These are phyloP conservation scores for Crotalus tigris DNA, from an alignment of 2,113 vertebrate genomes.

Conservation along the genomic window DNA sequence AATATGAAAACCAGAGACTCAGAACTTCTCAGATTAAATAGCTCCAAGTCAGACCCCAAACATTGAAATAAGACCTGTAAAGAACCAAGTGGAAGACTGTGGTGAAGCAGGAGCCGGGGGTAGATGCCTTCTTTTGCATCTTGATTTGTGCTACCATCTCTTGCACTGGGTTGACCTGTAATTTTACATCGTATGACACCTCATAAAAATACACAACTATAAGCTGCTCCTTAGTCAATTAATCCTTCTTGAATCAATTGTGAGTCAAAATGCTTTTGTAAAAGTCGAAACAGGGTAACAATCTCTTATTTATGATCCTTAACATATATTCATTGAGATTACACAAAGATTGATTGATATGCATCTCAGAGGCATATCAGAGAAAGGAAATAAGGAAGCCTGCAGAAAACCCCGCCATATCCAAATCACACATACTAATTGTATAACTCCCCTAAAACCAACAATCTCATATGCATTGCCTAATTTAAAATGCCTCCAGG, in stretches of 20 bases:
- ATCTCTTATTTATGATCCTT: neutral
- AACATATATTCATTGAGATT: neutral
- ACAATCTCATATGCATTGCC: neutral
- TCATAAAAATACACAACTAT: neutral
- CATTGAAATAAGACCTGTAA: neutral
- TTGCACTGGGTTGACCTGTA: neutral
- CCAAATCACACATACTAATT: neutral
- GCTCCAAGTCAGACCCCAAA: neutral
- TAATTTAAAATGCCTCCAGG: neutral
- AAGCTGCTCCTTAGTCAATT: neutral
- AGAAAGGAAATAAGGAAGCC: neutral
- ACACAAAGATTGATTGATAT: neutral
- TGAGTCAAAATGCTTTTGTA: neutral
- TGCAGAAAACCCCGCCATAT: neutral
- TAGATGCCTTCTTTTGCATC: neutral
- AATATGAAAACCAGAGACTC: neutral
- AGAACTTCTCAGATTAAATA: neutral
- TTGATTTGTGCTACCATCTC: neutral
- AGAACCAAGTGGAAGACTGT: neutral
- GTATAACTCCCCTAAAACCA: neutral
- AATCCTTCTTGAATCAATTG: neutral
- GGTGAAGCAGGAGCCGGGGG: neutral
- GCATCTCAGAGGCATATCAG: neutral
- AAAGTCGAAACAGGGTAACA: neutral
- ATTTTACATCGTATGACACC: neutral